Evolutionary conservation across 2,888 invertebrate genomes (phyloP).

Genomic region (Amiota communis): DNA sequence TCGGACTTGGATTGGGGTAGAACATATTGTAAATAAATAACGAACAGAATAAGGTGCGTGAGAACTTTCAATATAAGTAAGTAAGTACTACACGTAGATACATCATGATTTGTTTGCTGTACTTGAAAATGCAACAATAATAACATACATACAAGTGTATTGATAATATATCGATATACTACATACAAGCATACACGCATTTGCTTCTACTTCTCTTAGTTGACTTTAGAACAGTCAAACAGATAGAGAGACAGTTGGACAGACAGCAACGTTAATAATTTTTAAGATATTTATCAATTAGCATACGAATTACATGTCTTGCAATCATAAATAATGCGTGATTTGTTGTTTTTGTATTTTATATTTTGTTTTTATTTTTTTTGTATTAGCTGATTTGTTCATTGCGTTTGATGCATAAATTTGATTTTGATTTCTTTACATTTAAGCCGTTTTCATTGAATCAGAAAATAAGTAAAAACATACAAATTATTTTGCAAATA

Average conservation of each 20-base stretch:
- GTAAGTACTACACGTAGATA: conserved; percentile 52
- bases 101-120: conserved; percentile 63
- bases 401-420: conserved; percentile 34
- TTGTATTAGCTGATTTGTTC: background rate
- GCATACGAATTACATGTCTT: conserved; percentile 69
- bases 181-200: conserved; percentile 55
- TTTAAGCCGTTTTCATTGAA: conserved; percentile 31
- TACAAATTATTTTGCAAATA: conserved; percentile 15
- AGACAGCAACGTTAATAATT: conserved; percentile 60
- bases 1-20: background rate
- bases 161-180: no score
- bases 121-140: conserved; percentile 54
- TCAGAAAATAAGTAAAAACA: conserved; percentile 4
- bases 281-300: conserved; percentile 66
- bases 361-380: conserved; percentile 51
- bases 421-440: conserved; percentile 22
- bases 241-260: background rate
- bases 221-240: background rate
- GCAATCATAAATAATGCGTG: conserved; percentile 70
- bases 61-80: conserved; percentile 55
- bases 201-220: conserved; percentile 40
- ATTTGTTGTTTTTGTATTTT: conserved; percentile 36
- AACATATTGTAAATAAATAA: conserved; percentile 42
- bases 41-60: conserved; percentile 56
- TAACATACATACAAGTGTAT: no score